phyloP scores from a whole-genome alignment of 2,888 invertebrate species.

The Drosophila stalkeri region DNA sequence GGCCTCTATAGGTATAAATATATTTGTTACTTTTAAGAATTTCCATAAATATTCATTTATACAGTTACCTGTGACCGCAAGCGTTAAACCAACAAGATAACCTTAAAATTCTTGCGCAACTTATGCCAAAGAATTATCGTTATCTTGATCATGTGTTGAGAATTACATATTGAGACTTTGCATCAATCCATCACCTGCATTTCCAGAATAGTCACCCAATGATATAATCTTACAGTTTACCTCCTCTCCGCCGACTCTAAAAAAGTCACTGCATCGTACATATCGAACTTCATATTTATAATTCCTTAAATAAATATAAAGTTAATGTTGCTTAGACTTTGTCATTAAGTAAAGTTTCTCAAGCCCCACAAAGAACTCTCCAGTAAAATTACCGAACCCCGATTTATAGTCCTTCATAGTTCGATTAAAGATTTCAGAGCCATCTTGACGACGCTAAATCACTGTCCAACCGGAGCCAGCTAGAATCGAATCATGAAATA shows the following conservation, averaged over 20 bases:
- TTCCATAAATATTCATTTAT: too few species aligned
- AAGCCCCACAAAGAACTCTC: neutral
- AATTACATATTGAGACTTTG: too few species aligned
- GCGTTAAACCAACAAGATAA: neutral
- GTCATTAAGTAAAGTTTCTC: neutral
- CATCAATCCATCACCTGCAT: too few species aligned
- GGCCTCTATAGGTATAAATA: too few species aligned
- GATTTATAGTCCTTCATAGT: neutral
- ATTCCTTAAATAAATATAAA: neutral
- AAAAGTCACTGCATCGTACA: too few species aligned
- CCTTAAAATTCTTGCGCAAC: neutral
- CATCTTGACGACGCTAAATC: too few species aligned
- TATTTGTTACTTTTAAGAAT: too few species aligned
- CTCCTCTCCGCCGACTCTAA: too few species aligned
- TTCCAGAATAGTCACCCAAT: too few species aligned
- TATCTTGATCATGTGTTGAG: neutral
- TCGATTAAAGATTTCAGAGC: neutral
- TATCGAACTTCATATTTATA: too few species aligned
- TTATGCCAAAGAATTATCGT: neutral
- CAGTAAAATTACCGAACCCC: neutral
- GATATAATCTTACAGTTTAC: too few species aligned
- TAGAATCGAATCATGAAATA: neutral
- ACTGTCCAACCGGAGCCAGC: neutral
- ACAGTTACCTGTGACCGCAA: neutral
- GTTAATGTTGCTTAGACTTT: neutral